phyloP scores from a whole-genome alignment of 2,113 vertebrate genomes.

The Aphelocoma coerulescens region DNA sequence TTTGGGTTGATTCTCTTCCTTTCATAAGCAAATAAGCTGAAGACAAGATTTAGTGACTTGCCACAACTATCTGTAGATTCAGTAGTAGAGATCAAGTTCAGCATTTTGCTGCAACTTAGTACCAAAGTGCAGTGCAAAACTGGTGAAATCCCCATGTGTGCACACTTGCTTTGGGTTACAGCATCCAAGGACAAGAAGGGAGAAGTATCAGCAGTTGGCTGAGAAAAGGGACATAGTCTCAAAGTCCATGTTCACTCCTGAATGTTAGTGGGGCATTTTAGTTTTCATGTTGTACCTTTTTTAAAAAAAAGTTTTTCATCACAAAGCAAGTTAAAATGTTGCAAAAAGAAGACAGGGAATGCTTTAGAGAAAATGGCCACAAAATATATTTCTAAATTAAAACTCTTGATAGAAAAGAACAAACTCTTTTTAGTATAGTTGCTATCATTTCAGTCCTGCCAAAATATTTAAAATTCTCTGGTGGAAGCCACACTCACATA shows the following conservation, averaged over 20 bases:
- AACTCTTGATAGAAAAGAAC: not conserved
- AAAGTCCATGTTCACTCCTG: not conserved
- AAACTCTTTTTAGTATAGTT: not conserved
- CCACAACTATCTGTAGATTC: not conserved
- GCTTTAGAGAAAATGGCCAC: not conserved
- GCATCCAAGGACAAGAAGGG: not conserved
- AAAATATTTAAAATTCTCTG: not conserved
- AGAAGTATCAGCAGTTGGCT: not conserved
- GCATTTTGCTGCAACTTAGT: not conserved
- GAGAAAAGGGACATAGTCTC: not conserved
- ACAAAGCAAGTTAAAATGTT: not conserved
- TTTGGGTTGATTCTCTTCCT: not conserved
- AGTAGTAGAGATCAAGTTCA: not conserved
- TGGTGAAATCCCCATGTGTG: not conserved
- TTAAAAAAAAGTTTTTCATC: not conserved
- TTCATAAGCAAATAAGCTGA: not conserved
- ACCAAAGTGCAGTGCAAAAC: not conserved
- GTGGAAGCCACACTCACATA: not conserved
- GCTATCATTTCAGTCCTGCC: not conserved
- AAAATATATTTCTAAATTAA: not conserved
- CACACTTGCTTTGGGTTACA: not conserved
- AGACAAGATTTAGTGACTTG: not conserved
- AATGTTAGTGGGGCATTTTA: fast-evolving
- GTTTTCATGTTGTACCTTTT: not conserved
- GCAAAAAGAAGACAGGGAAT: not conserved